phyloP scores from a whole-genome alignment of 2,113 vertebrate genomes.

The Sprattus sprattus region DNA sequence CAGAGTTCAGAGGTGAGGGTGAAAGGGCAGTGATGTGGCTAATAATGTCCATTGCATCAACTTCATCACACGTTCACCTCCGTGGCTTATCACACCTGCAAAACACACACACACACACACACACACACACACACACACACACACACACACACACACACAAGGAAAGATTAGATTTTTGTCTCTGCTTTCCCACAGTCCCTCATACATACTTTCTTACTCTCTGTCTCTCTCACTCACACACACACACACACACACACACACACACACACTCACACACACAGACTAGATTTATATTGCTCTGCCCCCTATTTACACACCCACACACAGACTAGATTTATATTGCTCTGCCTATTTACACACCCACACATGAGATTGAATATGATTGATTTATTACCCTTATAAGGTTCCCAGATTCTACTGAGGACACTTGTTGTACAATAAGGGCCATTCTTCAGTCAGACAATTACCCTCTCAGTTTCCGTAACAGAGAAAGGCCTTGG shows the following conservation, averaged over 20 bases:
- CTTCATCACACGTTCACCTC: conserved; percentile 76
- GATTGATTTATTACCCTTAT: background rate
- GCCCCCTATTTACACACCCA: no score
- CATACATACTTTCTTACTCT: no score
- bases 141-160: background rate
- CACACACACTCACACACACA: background rate
- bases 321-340: no score
- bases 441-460: background rate
- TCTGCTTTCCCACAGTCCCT: background rate
- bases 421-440: background rate
- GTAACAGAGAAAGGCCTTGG: background rate
- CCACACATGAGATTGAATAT: background rate
- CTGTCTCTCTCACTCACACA: background rate
- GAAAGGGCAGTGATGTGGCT: background rate
- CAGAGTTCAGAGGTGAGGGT: background rate
- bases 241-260: no score
- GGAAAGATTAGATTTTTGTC: background rate
- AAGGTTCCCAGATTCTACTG: conserved; percentile 1
- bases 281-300: no score
- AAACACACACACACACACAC: conserved; percentile 8
- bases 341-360: no score
- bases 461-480: background rate
- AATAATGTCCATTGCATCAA: background rate
- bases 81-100: conserved; percentile 95
- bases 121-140: background rate